A percentile compares a stretch with the other conserved stretches of the same genome.
Conservation (phyloP, 2,888 invertebrate genomes). For the Periphyllus acericola region DNA sequence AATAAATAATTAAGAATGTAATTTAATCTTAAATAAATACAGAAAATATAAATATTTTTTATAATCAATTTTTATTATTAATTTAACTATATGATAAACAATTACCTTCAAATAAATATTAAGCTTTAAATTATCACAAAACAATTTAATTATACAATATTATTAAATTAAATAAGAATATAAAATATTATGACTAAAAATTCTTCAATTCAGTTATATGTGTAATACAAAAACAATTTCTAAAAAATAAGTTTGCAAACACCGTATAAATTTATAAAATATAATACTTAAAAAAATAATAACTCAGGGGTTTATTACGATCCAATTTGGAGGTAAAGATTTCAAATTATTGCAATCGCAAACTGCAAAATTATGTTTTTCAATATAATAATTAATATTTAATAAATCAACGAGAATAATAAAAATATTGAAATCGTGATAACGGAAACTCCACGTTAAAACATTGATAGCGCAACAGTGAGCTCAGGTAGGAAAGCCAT, state of each 20-base stretch:
- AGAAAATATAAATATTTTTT: background rate
- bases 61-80: background rate
- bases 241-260: conserved; percentile 9
- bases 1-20: background rate
- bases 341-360: background rate
- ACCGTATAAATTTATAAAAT: background rate
- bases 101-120: background rate
- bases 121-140: background rate
- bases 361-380: conserved; percentile 22
- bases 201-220: background rate
- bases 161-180: background rate
- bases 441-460: conserved; percentile 51
- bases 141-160: background rate
- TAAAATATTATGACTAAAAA: background rate
- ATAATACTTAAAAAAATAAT: background rate
- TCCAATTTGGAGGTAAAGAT: background rate
- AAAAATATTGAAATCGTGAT: conserved; percentile 4
- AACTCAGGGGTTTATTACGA: background rate
- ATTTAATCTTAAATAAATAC: background rate
- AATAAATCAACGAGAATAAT: background rate
- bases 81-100: background rate
- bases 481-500: background rate
- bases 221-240: background rate
- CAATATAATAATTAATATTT: background rate
- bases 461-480: conserved; percentile 40